These are phyloP conservation scores for Rhodeus uyekii DNA, from an alignment of 2,797 vertebrate species.

Conservation along the genomic window DNA sequence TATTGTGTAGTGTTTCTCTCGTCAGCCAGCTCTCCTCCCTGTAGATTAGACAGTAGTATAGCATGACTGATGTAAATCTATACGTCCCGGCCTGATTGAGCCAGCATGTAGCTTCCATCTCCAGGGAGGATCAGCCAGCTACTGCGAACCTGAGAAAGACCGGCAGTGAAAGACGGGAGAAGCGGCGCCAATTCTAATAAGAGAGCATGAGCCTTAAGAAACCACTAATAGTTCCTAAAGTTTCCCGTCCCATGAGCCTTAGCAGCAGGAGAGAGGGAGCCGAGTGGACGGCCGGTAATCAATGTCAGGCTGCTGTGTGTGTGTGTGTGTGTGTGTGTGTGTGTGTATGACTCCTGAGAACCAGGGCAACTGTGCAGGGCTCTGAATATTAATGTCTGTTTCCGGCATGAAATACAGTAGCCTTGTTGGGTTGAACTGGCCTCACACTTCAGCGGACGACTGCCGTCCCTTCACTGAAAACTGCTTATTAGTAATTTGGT, in stretches of 20 bases:
- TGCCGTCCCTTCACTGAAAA: conserved; percentile 47
- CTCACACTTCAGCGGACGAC: conserved; percentile 34
- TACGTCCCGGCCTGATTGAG: conserved; percentile 49
- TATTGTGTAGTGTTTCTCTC: conserved; percentile 16
- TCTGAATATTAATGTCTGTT: conserved; percentile 65
- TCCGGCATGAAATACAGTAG: conserved; percentile 62
- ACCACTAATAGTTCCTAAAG: conserved; percentile 68
- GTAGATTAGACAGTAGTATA: conserved; percentile 38
- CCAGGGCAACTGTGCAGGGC: conserved; percentile 37
- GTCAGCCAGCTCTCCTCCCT: not conserved
- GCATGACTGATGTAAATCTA: conserved; percentile 61
- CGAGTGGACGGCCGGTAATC: conserved; percentile 55
- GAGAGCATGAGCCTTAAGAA: conserved; percentile 60
- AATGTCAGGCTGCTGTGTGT: conserved; percentile 55
- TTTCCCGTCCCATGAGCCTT: conserved; percentile 63
- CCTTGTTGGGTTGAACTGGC: conserved; percentile 55
- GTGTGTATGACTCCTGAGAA: conserved; percentile 19
- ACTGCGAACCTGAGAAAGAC: conserved; percentile 50
- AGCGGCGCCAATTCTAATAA: conserved; percentile 63
- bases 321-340: conserved; percentile 41
- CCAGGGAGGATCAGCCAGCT: conserved; percentile 49
- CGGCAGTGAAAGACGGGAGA: conserved; percentile 36
- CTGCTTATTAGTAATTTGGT: conserved; percentile 18
- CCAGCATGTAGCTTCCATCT: conserved; percentile 45
- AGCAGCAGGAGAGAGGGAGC: conserved; percentile 50